Conservation (phyloP, 2,797 vertebrate species). For the Crypturellus tataupa region DNA sequence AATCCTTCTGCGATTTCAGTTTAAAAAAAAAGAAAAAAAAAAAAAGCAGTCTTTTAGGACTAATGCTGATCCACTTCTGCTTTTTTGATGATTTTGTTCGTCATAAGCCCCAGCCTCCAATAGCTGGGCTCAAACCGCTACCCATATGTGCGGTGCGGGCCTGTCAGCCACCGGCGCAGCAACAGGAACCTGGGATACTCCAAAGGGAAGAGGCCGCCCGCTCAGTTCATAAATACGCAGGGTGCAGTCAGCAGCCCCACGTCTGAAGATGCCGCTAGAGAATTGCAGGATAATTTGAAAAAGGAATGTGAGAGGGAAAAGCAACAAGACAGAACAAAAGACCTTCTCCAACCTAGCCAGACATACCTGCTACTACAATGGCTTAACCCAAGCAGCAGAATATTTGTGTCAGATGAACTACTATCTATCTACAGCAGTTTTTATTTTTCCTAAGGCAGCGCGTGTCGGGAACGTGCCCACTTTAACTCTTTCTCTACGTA, state of each 20-base stretch:
- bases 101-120: constrained; percentile 12
- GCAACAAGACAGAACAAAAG: constrained; percentile 40
- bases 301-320: constrained; percentile 24
- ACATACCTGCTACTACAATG: constrained; percentile 51
- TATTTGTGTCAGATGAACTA: constrained; percentile 72
- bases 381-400: constrained; percentile 42
- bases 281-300: background rate
- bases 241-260: background rate
- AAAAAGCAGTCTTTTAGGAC: constrained; percentile 62
- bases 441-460: constrained; percentile 22
- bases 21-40: background rate
- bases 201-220: background rate
- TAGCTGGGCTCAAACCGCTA: background rate
- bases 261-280: background rate
- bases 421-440: constrained; percentile 34
- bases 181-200: background rate
- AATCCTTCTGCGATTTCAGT: constrained; percentile 57
- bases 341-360: constrained; percentile 21
- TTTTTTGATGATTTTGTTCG: constrained; percentile 17
- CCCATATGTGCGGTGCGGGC: background rate
- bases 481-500: background rate
- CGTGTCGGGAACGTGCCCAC: constrained; percentile 43
- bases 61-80: background rate
- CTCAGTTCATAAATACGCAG: background rate
- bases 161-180: background rate